Evolutionary conservation across 2,888 invertebrate genomes (phyloP), one percentile per base, ranked within the genome.

Genomic region (Myopa testacea): DNA sequence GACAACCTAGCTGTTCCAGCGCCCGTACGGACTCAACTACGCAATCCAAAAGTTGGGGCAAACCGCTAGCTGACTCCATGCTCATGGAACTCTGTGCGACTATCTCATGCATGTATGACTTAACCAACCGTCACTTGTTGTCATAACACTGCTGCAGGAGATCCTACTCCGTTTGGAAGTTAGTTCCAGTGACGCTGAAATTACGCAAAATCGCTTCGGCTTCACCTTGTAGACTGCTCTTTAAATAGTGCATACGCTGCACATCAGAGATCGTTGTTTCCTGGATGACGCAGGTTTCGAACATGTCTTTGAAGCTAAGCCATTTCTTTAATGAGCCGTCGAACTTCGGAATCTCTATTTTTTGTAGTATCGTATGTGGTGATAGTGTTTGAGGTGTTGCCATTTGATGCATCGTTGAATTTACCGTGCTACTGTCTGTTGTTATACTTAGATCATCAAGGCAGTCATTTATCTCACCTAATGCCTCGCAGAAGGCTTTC

Each of bases 101-200:
- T 26, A 26, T 26, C 26, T 26, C 26, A 26, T 2, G 26, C 26
- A 79, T 68, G 55, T 80, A 79, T 16, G 79, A 63, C 12, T 75
- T 76, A 6, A 75, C 72, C 1, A 78, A 50, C 10, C 78, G 73
- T 0, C 81, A 78, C 19, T 76, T 81, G 45, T 79, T 80, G 26
- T 79, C 78, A 62, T 67, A 78, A 2, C 78, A 74, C 8, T 75
- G 70, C 55, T 60, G n/a, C 19, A 78, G 78, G 19, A 81, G 75
- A n/a, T 78, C 75, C 80, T 78, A 80, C 14, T 78, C 75, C 12
- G 34, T 75, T n/a, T 74, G 55, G 62, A 80, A 81, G 60, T 79
- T 80, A n/a, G 67, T 19, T 10, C 73, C 76, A 6, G 10, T 75
- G 12, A 80, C 69, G 1, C 16, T 50, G 34, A 81, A 67, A 34